A percentile compares a stretch with the other conserved stretches of the same genome.
phyloP scores from a whole-genome alignment of 2,888 invertebrate genomes.

The Agelastica alni region DNA sequence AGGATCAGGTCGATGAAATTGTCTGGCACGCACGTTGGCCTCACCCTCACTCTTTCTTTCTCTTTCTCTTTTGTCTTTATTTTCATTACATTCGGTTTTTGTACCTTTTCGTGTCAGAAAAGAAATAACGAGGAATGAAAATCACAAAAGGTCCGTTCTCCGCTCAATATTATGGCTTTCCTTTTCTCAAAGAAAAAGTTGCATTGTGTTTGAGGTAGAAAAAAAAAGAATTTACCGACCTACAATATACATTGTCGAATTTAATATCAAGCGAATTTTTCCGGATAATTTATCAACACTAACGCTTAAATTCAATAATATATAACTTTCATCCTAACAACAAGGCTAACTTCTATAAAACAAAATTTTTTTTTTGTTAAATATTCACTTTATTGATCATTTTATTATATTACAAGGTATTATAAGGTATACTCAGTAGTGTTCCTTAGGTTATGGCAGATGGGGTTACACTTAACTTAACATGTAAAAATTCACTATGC shows the following conservation, averaged over 20 bases:
- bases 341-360: no score
- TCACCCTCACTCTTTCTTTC: conserved; percentile 40
- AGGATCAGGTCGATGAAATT: conserved; percentile 18
- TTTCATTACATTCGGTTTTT: no score
- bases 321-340: no score
- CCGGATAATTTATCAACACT: neutral
- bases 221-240: conserved; percentile 5
- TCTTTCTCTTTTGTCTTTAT: no score
- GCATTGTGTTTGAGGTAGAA: conserved; percentile 16
- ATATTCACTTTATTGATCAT: no score
- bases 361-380: no score
- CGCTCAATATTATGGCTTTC: conserved; percentile 24
- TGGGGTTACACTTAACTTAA: no score
- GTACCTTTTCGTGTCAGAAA: conserved; percentile 24
- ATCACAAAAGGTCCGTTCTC: conserved; percentile 26
- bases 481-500: no score
- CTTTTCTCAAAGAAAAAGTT: conserved; percentile 7
- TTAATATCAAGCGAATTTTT: neutral
- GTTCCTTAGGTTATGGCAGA: no score
- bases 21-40: conserved; percentile 39
- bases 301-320: no score
- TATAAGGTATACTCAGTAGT: no score
- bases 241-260: neutral
- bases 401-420: no score
- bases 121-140: conserved; percentile 23